Base-by-base conservation (phyloP, 2,888 invertebrate species). In the Pollenia griseotomentosa region DNA sequence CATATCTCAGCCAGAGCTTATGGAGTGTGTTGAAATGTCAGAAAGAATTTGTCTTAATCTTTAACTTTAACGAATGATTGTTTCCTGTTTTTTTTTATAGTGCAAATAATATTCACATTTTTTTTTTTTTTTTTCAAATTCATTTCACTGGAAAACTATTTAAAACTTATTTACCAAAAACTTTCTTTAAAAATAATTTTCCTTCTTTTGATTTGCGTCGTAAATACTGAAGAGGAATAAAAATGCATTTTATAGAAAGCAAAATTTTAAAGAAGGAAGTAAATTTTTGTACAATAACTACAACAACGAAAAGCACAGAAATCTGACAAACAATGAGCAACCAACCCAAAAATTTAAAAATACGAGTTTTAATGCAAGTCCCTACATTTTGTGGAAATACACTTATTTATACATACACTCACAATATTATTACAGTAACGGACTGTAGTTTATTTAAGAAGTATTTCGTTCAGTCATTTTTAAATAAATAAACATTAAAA, bases 191-290 rank as follows among this genome's bases (percentile, higher is more conserved):
- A 51, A 51, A 14, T 14, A 51, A 12, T 51, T 51, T 14, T 51
- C 2, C 33, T 59, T 12, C 33, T 33, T 61, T 61, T 61, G 14
- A 53, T n/a, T n/a, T n/a, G n/a, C n/a, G 8, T 53, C 53, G 14
- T 51, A 51, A 14, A 3, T n/a, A 6, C 4, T 14, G n/a, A 51
- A n/a, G n/a, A 51, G 2, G 14, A 14, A 51, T 51, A 33, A 59
- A 59, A 59, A 59, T 59, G 10, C 59, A 33, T 59, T 59, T 61
- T 2, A 11, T 40, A 61, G n/a, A n/a, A 61, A 53, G n/a, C 53
- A 7, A n/a, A n/a, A 53, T n/a, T 61, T 61, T 6, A 2, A n/a
- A 61, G 40, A 61, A 33, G 40, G 61, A 61, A 61, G 61, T 40
- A 14, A 14, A 61, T 53, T 40, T 61, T 42, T 40, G 40, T 42